phyloP scores from a whole-genome alignment of 2,888 invertebrate genomes.

The Trissoscelio sp. region DNA sequence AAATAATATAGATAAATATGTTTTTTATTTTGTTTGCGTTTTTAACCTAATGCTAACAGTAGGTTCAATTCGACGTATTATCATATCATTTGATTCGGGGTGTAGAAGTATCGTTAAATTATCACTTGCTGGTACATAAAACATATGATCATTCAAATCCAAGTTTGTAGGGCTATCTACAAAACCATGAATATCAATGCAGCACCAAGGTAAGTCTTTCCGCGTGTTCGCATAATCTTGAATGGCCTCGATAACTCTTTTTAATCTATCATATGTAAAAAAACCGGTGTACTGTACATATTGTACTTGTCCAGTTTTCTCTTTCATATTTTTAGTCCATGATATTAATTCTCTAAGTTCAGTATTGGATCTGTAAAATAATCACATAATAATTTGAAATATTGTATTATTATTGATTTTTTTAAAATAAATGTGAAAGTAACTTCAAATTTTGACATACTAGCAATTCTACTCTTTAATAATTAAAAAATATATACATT shows the following conservation, averaged over 20 bases:
- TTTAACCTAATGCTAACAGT: conserved; percentile 37
- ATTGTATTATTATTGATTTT: neutral
- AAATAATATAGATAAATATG: too few species aligned
- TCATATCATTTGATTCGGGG: conserved; percentile 74
- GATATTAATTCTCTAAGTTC: conserved; percentile 81
- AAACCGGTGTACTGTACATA: conserved; percentile 84
- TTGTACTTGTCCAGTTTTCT: conserved; percentile 82
- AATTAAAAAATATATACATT: too few species aligned
- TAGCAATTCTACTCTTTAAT: too few species aligned
- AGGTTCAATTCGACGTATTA: conserved; percentile 75
- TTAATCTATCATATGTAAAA: conserved; percentile 82
- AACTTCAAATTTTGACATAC: too few species aligned
- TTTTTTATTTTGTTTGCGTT: conserved; percentile 25
- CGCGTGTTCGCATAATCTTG: conserved; percentile 75
- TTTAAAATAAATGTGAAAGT: neutral
- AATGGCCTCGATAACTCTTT: conserved; percentile 79
- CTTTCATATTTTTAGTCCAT: conserved; percentile 89
- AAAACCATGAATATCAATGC: conserved; percentile 85
- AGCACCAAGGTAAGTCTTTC: conserved; percentile 83
- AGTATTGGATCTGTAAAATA: conserved; percentile 24
- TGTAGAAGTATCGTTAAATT: conserved; percentile 83
- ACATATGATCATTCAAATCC: conserved; percentile 82
- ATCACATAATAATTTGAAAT: neutral
- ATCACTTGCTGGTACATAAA: conserved; percentile 84
- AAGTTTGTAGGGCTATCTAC: conserved; percentile 84